phyloP scores from a whole-genome alignment of 2,797 vertebrate species.

The Micrastur ruficollis region DNA sequence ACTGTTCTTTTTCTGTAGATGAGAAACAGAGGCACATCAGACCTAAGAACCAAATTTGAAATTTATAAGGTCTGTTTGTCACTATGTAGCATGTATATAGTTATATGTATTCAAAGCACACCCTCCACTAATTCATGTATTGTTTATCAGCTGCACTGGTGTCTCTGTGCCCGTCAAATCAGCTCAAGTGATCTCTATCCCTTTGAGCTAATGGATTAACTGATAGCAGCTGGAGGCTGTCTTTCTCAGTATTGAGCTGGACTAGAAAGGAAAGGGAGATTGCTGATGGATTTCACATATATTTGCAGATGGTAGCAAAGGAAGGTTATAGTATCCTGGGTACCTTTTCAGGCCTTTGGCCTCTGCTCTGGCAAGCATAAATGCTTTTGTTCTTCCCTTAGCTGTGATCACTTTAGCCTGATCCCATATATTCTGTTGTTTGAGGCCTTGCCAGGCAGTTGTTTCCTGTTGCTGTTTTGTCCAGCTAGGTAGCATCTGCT shows the following conservation, averaged over 20 bases:
- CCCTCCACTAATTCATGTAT: background rate
- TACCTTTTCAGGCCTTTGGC: background rate
- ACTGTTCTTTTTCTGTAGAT: background rate
- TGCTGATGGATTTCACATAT: background rate
- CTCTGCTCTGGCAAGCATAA: background rate
- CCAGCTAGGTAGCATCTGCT: background rate
- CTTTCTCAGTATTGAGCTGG: background rate
- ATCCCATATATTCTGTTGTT: background rate
- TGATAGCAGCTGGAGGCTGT: background rate
- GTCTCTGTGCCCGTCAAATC: background rate
- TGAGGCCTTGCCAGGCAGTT: background rate
- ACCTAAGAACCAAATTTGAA: background rate
- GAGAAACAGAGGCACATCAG: background rate
- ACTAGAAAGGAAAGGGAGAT: background rate
- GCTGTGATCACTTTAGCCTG: background rate
- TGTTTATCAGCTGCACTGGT: constrained; percentile 1
- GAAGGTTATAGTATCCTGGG: background rate
- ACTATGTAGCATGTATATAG: background rate
- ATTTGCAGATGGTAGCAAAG: background rate
- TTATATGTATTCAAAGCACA: background rate
- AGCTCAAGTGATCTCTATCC: background rate
- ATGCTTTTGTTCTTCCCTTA: background rate
- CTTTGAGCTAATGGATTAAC: background rate
- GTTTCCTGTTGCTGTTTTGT: background rate
- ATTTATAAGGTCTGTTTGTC: background rate